Evolutionary conservation across 2,888 invertebrate genomes (phyloP), one percentile per base, ranked within the genome.

Genomic region (Synergus itoensis): DNA sequence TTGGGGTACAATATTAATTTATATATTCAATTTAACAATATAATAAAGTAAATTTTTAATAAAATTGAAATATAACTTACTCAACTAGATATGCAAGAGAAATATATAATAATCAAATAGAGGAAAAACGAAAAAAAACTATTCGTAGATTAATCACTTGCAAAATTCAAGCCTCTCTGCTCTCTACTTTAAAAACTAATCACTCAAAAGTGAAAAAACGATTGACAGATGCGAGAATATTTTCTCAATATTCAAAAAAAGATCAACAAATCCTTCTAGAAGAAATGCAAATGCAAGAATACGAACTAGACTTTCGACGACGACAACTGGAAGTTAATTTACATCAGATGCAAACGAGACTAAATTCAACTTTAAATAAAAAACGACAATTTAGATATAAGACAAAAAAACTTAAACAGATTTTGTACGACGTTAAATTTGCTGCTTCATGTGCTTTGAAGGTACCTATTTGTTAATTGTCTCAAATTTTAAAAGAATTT

Each of bases 391-490:
- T 83, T 9, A 77, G 80, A 21, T 64, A 77, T 4, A 84, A 84
- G 77, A 67, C 87, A 40, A 83, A 84, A 64, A 84, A 84, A 62
- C 78, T 82, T 57, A 69, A 81, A 3, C 80, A 87, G 0, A 83
- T 79, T 41, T 65, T 89, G 21, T 86, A 86, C 62, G 87, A 88
- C 41, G 14, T 89, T 1, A 90, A 88, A 83, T 87, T 86, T 77
- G 81, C 79, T 11, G 82, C 88, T 76, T 82, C 83, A 4, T 87
- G 87, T 76, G 86, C 86, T n/a, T 79, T 89, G 14, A 69, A 85
- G 85, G 90, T 90, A 86, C 3, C 28, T 28, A 28, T 77, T 28
- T 43, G 4, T 14, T 3, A 45, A 41, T 77, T 40, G 7, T 5
- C n/a, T 21, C 16, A 18, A 9, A 60, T 57, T 60, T 60, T 43